phyloP scores from a whole-genome alignment of 2,797 vertebrate species.

The Glyptemys insculpta region DNA sequence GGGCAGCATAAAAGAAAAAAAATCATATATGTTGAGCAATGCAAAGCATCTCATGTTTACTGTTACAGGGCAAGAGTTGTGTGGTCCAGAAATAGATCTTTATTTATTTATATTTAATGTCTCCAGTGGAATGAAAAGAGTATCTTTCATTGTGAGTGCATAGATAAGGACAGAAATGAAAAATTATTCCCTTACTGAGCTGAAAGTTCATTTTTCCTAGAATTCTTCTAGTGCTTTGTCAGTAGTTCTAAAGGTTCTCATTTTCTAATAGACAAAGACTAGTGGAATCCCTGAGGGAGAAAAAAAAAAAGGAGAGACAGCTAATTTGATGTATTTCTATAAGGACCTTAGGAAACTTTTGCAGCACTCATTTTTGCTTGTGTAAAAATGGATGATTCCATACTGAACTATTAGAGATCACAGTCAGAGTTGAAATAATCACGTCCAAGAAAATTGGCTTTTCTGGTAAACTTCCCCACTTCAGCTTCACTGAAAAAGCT shows the following conservation, averaged over 20 bases:
- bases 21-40: not conserved
- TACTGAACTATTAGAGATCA: conserved; percentile 34
- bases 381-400: conserved; percentile 28
- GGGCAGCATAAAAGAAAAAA: not conserved
- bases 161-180: conserved; percentile 22
- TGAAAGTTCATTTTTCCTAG: conserved; percentile 18
- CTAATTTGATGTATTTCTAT: conserved; percentile 53
- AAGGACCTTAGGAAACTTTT: conserved; percentile 39
- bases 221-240: conserved; percentile 20
- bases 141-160: not conserved
- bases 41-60: not conserved
- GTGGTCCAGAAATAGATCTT: not conserved
- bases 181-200: not conserved
- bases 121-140: not conserved
- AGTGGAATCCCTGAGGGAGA: not conserved
- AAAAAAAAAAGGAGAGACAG: not conserved
- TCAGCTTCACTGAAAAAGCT: not conserved
- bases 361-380: conserved; percentile 9
- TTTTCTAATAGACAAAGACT: conserved; percentile 8
- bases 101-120: conserved; percentile 6
- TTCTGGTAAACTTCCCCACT: not conserved
- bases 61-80: not conserved
- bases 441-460: conserved; percentile 32
- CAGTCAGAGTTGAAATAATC: conserved; percentile 4
- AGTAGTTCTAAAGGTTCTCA: conserved; percentile 37